Evolutionary conservation across 30 jellyfish, hydroid and myxozoan species (phyloP), one percentile per base, ranked within the genome.

Genomic region (Morbakka virulenta): DNA sequence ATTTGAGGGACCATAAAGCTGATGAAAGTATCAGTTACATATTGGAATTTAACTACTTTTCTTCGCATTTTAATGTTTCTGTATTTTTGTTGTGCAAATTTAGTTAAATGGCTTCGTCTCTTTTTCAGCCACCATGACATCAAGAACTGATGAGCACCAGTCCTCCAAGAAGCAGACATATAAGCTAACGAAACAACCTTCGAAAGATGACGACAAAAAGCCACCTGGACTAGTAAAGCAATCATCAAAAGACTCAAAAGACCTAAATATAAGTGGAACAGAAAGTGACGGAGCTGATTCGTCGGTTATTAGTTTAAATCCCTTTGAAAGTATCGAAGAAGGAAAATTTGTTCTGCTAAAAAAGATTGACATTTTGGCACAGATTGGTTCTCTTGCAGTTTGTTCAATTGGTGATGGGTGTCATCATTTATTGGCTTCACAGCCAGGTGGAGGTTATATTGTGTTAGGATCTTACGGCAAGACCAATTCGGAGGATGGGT

Each of bases 391-490:
- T 0, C 66, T 82, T 27, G 97, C 97, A 2, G 75, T 77, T 17
- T 35, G 81, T 26, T 67, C 41, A 24, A 48, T 53, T 32, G 49
- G 30, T 69, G 80, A 89, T 24, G 88, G 93, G 4, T 33, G 49
- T 25, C 81, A 72, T 12, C 93, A 67, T 31, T 77, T 91, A 20
- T 65, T 91, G 24, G 98, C 93, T 21, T 91, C 98, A 28, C 98
- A 91, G 66, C 96, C 96, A 27, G 87, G 84, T 2, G 98, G 98
- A 49, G 96, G 98, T 2, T 91, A 84, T 80, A 77, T 85, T 51
- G 76, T 85, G 35, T 89, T 91, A 28, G 96, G 85, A 14, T 76
- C 35, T n/a, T 77, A 76, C 27, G 83, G 67, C 2, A 62, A 47
- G 33, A 80, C 67, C 2, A 35, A 22, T 28, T 82, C 30, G 26